A percentile compares a stretch with the other conserved stretches of the same genome.
Conservation (phyloP, 1,140 invertebrate species). For the Polyergus mexicanus region DNA sequence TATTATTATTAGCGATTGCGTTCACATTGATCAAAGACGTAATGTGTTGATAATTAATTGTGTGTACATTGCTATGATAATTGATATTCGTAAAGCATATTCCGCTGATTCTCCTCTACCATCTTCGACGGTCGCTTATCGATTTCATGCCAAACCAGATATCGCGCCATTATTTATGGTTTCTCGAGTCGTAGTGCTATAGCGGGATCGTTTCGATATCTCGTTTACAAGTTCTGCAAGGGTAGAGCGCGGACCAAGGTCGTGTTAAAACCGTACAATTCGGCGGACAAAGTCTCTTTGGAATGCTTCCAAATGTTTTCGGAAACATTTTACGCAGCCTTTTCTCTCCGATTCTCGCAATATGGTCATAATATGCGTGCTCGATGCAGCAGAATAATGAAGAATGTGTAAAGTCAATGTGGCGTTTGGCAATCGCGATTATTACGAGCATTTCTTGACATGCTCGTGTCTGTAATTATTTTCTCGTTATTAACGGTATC, state of each 20-base stretch:
- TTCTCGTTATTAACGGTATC: constrained; percentile 1
- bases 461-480: not conserved
- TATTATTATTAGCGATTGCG: not conserved
- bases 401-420: not conserved
- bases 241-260: constrained; percentile 38
- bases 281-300: constrained; percentile 65
- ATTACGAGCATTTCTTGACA: constrained; percentile 20
- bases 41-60: not conserved
- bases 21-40: not conserved
- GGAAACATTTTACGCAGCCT: constrained; percentile 44
- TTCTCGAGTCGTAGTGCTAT: constrained; percentile 31
- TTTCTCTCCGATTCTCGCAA: not conserved
- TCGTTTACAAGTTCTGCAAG: constrained; percentile 49
- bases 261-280: constrained; percentile 57
- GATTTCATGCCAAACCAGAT: constrained; percentile 40
- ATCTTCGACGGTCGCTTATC: constrained; percentile 38
- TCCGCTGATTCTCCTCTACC: not conserved
- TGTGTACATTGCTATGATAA: not conserved
- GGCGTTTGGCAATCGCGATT: constrained; percentile 14
- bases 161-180: constrained; percentile 46
- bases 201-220: constrained; percentile 34
- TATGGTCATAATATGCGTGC: constrained; percentile 19
- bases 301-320: constrained; percentile 54
- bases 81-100: constrained; percentile 21
- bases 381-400: constrained; percentile 40